Base-by-base conservation (phyloP, 2,113 vertebrate genomes). In the Syngnathus typhle region DNA sequence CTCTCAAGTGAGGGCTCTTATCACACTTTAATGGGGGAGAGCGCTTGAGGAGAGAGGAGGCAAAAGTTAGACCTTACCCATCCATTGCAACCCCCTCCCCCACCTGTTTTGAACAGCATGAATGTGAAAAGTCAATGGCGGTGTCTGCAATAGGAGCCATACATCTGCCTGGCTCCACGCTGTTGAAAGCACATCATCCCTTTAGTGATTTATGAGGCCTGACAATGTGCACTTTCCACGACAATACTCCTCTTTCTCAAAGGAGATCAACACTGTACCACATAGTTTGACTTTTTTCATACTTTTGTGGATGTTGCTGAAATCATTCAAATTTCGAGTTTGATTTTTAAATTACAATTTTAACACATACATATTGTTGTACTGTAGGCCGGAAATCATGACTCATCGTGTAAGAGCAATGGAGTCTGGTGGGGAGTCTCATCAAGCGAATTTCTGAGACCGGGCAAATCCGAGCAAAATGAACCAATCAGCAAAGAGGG, bases 21-120 rank as follows among this genome's bases (percentile, higher is more conserved):
- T 90, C 85, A 89, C 82, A 83, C 82, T 89, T 91, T 91, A 87
- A 90, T 90, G 76, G 85, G 37, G 59, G 44, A 59, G 36, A 15
- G 55, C 7, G 55, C 27, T 55, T 58, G 27, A 58, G 55, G 13
- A 16, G 55, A 5, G 9, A 13, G 49, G 77, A 79, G 76, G 85
- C 75, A 81, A 83, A 82, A 87, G 79, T 83, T 84, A 73, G 37
- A 60, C 19, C 19, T 21, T 38, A 44, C 27, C 79, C 71, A 70
- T 77, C 81, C 77, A 69, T 27, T 41, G 68, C 67, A 37, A 59
- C 80, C 68, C 80, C 69, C 79, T 68, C 80, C 69, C 65, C 61
- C 74, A 81, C 60, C 65, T 64, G 65, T 71, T 78, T 11, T 67
- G 61, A 71, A 65, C 19, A 23, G 44, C 65, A 61, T 27, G 37